Evolutionary conservation across 2,888 invertebrate genomes (phyloP).

Genomic region (Apodemia zela): DNA sequence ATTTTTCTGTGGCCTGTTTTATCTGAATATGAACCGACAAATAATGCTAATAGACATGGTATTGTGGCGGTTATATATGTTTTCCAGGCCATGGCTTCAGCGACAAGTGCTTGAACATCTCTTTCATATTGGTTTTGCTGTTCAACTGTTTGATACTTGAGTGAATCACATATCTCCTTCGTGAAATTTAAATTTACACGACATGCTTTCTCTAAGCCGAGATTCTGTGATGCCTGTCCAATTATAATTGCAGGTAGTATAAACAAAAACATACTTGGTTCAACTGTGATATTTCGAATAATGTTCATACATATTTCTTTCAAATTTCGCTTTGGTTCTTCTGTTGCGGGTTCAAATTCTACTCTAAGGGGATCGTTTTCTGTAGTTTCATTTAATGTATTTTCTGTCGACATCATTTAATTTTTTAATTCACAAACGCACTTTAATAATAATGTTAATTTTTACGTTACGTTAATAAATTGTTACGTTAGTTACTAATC

Average conservation of each 20-base stretch:
- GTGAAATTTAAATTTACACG: too few species aligned
- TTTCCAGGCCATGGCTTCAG: constrained; percentile 77
- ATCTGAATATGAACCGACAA: too few species aligned
- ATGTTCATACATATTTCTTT: constrained; percentile 69
- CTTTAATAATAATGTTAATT: too few species aligned
- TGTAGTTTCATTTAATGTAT: too few species aligned
- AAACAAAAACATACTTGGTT: constrained; percentile 83
- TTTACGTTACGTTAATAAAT: too few species aligned
- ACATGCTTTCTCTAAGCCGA: too few species aligned
- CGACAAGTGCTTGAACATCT: constrained; percentile 82
- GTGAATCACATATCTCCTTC: constrained; percentile 85
- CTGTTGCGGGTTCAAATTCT: too few species aligned
- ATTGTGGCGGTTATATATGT: constrained; percentile 76
- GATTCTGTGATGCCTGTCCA: constrained; percentile 88
- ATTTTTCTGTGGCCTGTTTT: constrained; percentile 79
- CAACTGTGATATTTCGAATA: constrained; percentile 82
- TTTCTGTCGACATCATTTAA: too few species aligned
- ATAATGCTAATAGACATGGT: constrained; percentile 77
- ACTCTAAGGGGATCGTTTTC: too few species aligned
- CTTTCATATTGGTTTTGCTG: constrained; percentile 84
- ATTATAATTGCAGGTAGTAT: constrained; percentile 83
- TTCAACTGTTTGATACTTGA: constrained; percentile 84
- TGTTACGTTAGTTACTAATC: too few species aligned
- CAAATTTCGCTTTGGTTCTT: constrained; percentile 54
- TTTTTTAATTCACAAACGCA: too few species aligned